A percentile compares a stretch with the other conserved stretches of the same genome.
phyloP scores from a whole-genome alignment of 2,113 vertebrate species.

The Pycnonotus jocosus region DNA sequence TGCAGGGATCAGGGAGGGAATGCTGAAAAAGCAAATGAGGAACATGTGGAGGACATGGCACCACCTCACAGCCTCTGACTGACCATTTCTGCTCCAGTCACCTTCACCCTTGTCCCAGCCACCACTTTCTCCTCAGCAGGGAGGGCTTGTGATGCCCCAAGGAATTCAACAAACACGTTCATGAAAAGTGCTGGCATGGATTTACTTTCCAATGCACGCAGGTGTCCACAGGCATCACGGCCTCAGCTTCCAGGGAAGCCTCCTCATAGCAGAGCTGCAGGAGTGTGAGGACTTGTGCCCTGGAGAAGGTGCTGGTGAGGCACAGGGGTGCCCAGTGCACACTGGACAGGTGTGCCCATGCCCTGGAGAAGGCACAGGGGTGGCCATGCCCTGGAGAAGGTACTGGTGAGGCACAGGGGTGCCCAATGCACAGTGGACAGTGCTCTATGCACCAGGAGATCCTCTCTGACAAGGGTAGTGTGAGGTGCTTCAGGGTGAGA shows the following conservation, averaged over 20 bases:
- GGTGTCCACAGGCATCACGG: not conserved
- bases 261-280: not conserved
- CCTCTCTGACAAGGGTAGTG: fast-evolving
- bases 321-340: not conserved
- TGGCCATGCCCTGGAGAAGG: not conserved
- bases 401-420: not conserved
- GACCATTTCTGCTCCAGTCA: not conserved
- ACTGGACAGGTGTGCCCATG: too few species aligned
- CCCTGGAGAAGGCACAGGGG: not conserved
- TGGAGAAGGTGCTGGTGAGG: not conserved
- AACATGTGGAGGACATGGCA: not conserved
- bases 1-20: not conserved
- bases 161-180: not conserved
- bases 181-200: not conserved
- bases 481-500: not conserved
- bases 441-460: not conserved
- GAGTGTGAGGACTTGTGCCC: not conserved
- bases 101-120: not conserved
- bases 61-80: not conserved
- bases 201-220: not conserved
- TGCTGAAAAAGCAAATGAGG: not conserved
- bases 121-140: not conserved
- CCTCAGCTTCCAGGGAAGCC: not conserved
- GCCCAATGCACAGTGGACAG: not conserved
- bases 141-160: not conserved